A percentile compares a stretch with the other conserved stretches of the same genome.
Evolutionary conservation across 2,888 invertebrate genomes (phyloP).

Genomic region (Drosophila fulvimacula): DNA sequence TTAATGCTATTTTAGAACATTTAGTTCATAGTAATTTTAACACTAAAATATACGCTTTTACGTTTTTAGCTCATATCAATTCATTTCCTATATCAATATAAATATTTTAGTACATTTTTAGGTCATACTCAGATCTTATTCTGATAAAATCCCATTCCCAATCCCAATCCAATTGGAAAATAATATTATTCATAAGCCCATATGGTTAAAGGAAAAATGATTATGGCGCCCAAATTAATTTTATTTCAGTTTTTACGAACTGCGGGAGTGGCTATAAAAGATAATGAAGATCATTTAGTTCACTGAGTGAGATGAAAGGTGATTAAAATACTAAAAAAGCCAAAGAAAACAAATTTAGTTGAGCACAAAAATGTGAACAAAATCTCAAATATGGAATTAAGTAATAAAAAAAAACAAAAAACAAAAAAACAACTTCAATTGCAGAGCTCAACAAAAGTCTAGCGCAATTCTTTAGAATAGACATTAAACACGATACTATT

Average conservation of each 20-base stretch:
- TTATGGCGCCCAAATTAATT: conserved; percentile 21
- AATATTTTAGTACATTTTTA: background rate
- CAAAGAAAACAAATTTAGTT: conserved; percentile 17
- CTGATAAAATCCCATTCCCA: background rate
- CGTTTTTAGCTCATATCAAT: too few relatives aligned
- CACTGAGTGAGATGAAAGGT: conserved; percentile 21
- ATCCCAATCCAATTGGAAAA: background rate
- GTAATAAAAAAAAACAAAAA: conserved; percentile 1
- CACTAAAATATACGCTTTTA: too few relatives aligned
- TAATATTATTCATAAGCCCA: background rate
- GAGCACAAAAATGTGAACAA: conserved; percentile 2
- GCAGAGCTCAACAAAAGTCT: background rate
- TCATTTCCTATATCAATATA: too few relatives aligned
- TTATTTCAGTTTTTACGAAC: conserved; percentile 33
- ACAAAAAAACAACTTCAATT: conserved; percentile 10
- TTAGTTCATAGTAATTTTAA: background rate
- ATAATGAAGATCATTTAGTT: conserved; percentile 34
- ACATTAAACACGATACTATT: conserved; percentile 18
- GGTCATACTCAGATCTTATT: background rate
- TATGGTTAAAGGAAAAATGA: conserved; percentile 8
- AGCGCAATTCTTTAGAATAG: conserved; percentile 17
- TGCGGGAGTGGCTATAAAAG: conserved; percentile 35
- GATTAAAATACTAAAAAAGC: conserved; percentile 21
- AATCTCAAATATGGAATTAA: conserved; percentile 6
- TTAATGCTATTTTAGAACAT: background rate